These are phyloP conservation scores for Lymantria dispar DNA, from an alignment of 2,888 invertebrate species.

Conservation along the genomic window DNA sequence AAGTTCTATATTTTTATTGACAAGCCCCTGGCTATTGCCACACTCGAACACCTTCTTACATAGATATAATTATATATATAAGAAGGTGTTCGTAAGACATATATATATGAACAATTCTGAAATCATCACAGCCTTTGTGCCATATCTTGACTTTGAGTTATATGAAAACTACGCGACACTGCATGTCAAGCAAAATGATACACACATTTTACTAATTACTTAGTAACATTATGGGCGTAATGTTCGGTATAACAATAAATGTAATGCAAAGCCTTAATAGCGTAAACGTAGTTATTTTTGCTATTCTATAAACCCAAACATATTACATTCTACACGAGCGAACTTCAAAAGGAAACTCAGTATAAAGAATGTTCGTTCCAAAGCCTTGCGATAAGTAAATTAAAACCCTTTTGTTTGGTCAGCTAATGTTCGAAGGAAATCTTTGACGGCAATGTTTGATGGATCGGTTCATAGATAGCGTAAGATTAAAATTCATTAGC, in stretches of 20 bases:
- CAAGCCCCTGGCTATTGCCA: no score
- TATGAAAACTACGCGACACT: no score
- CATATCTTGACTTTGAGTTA: no score
- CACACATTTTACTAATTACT: no score
- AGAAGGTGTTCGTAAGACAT: no score
- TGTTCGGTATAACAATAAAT: neutral
- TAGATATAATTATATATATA: no score
- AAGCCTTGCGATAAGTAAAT: constrained; percentile 69
- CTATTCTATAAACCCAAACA: neutral
- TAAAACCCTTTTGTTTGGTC: constrained; percentile 68
- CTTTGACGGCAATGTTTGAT: constrained; percentile 69
- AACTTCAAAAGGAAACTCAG: constrained; percentile 37
- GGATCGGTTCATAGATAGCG: constrained; percentile 60
- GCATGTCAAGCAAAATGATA: no score
- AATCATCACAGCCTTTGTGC: no score
- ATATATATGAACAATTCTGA: no score
- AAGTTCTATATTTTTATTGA: no score
- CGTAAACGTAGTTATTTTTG: neutral
- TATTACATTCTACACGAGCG: neutral
- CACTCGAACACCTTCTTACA: no score
- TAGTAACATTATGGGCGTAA: no score
- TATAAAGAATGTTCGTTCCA: constrained; percentile 66
- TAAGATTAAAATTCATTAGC: constrained; percentile 41
- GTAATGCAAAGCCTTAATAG: constrained; percentile 2
- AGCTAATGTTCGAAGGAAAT: constrained; percentile 46